A percentile compares a stretch with the other conserved stretches of the same genome.
Evolutionary conservation across 2,797 vertebrate genomes (phyloP).

Genomic region (Pseudochaenichthys georgianus): DNA sequence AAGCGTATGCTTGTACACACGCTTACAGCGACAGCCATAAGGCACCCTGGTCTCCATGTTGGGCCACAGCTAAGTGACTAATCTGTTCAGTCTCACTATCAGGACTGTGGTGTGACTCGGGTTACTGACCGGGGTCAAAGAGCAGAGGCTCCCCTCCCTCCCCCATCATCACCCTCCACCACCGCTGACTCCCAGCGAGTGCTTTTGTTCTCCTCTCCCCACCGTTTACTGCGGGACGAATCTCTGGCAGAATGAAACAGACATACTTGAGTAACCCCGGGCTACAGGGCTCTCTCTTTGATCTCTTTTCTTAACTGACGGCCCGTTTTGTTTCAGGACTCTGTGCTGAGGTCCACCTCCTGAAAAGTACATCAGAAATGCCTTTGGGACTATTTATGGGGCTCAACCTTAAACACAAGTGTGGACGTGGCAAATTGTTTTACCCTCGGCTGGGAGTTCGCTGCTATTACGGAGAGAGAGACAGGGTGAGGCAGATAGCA

Average conservation of each 20-base stretch:
- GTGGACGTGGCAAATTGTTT: slow-evolving; percentile 65
- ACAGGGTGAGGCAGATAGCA: slow-evolving; percentile 46
- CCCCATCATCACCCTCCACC: slow-evolving; percentile 60
- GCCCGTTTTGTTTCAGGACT: slow-evolving; percentile 62
- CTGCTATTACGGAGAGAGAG: slow-evolving; percentile 44
- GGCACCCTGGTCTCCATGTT: slow-evolving; percentile 42
- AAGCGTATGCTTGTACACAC: neutral
- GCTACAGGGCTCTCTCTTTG: slow-evolving; percentile 62
- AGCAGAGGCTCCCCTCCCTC: slow-evolving; percentile 63
- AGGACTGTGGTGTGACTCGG: slow-evolving; percentile 64
- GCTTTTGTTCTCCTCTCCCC: slow-evolving; percentile 68
- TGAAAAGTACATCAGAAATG: slow-evolving; percentile 43
- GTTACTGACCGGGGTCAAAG: slow-evolving; percentile 79
- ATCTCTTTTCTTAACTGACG: slow-evolving; percentile 62
- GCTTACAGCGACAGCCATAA: slow-evolving; percentile 4
- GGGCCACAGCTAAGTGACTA: slow-evolving; percentile 74
- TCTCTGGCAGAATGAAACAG: slow-evolving; percentile 70
- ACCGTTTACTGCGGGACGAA: slow-evolving; percentile 70
- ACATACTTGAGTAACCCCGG: slow-evolving; percentile 68
- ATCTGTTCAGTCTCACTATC: slow-evolving; percentile 71
- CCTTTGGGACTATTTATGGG: slow-evolving; percentile 26
- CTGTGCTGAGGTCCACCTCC: slow-evolving; percentile 47
- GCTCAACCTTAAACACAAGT: slow-evolving; percentile 44
- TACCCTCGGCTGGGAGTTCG: slow-evolving; percentile 53
- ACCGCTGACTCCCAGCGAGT: slow-evolving; percentile 52